phyloP scores from a whole-genome alignment of 2,797 vertebrate genomes.

The Paratrypauchen microcephalus region DNA sequence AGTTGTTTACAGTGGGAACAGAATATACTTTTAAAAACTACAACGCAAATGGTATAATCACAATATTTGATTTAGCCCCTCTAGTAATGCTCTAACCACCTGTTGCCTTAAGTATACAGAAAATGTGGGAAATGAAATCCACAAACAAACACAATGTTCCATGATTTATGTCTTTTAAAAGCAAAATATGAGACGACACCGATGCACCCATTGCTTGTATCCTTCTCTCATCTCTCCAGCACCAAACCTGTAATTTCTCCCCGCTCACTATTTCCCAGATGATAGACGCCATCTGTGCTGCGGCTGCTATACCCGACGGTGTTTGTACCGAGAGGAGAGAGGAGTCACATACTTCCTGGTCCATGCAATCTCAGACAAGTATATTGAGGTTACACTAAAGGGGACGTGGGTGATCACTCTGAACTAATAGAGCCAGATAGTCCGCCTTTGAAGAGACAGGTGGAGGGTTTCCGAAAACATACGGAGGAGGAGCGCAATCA shows the following conservation, averaged over 20 bases:
- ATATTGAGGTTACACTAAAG: slow-evolving; percentile 47
- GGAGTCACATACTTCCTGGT: slow-evolving; percentile 18
- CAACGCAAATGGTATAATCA: neutral
- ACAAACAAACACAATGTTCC: neutral
- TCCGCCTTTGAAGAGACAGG: slow-evolving; percentile 58
- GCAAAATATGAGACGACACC: neutral
- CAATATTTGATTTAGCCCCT: no score
- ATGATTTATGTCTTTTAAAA: neutral
- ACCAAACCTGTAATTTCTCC: slow-evolving; percentile 20
- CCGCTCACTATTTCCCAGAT: slow-evolving; percentile 23
- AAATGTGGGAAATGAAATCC: neutral
- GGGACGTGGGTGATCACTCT: slow-evolving; percentile 56
- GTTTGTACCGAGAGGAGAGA: neutral
- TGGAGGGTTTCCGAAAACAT: slow-evolving; percentile 47
- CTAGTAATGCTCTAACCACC: neutral
- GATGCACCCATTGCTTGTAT: neutral
- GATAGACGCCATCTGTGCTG: slow-evolving; percentile 53
- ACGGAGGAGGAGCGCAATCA: slow-evolving; percentile 55
- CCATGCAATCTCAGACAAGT: slow-evolving; percentile 32
- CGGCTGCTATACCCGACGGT: slow-evolving; percentile 29
- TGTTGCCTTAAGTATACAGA: neutral
- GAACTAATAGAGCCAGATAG: slow-evolving; percentile 40
- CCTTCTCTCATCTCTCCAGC: slow-evolving; percentile 20
- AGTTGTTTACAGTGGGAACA: no score
- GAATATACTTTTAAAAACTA: neutral